Conservation (phyloP, 2,888 invertebrate genomes). For the Nemurella pictetii region DNA sequence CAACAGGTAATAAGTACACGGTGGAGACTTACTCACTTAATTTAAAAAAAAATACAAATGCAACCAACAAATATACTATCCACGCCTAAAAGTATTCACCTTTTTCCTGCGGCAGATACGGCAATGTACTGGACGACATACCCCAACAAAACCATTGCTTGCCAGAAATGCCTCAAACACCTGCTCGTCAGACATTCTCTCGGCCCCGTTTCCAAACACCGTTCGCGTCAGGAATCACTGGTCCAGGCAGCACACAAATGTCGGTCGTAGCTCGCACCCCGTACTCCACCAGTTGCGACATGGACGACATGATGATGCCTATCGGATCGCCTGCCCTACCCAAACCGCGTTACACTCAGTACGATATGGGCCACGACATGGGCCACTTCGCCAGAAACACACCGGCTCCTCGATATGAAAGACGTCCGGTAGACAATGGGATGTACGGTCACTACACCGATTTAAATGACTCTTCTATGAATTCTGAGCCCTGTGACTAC, state of each 20-base stretch:
- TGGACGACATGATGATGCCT: constrained; percentile 14
- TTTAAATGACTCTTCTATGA: not conserved
- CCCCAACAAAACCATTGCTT: not conserved
- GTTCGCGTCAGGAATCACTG: too few relatives aligned
- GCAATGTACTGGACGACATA: not conserved
- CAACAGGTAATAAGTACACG: too few relatives aligned
- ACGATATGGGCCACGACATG: not conserved
- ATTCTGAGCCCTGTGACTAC: not conserved
- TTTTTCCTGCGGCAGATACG: not conserved
- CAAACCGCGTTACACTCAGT: not conserved
- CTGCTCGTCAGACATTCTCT: not conserved
- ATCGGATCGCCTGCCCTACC: not conserved
- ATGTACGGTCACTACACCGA: not conserved
- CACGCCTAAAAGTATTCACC: too few relatives aligned
- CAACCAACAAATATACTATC: too few relatives aligned
- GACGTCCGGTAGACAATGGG: not conserved
- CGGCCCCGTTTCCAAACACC: not conserved
- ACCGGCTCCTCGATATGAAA: not conserved
- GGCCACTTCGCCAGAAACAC: not conserved
- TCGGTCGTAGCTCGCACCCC: not conserved
- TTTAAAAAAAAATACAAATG: too few relatives aligned
- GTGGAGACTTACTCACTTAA: too few relatives aligned
- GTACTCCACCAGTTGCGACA: not conserved
- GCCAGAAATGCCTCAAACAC: not conserved
- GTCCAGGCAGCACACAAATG: not conserved